Percentiles rank a stretch among this genome's conserved stretches.
phyloP scores from a whole-genome alignment of 2,888 invertebrate species.

The Drosophila trichaetosa region DNA sequence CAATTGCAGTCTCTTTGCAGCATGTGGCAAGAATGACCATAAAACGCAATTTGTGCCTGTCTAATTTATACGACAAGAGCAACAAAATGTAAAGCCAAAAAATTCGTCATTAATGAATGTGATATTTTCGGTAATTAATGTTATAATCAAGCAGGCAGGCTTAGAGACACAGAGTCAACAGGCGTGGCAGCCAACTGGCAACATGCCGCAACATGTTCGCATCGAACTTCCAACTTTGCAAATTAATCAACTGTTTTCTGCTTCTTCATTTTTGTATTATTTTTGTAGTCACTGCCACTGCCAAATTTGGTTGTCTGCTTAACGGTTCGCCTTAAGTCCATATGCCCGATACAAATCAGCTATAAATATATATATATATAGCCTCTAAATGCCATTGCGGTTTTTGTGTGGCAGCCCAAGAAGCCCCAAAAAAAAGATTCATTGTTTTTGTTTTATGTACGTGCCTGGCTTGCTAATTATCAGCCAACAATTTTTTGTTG shows the following conservation, averaged over 20 bases:
- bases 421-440: constrained; percentile 33
- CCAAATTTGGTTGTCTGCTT: constrained; percentile 53
- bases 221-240: constrained; percentile 30
- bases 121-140: constrained; percentile 53
- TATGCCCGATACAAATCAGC: constrained; percentile 58
- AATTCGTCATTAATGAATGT: constrained; percentile 47
- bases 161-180: constrained; percentile 21
- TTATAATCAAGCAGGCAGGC: constrained; percentile 20
- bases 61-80: constrained; percentile 58
- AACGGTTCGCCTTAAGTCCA: constrained; percentile 48
- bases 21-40: constrained; percentile 76
- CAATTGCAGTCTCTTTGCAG: constrained; percentile 47
- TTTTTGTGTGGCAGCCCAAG: constrained; percentile 32
- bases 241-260: constrained; percentile 25
- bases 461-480: constrained; percentile 47
- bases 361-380: constrained; percentile 21
- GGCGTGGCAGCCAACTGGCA: constrained; percentile 32
- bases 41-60: constrained; percentile 64
- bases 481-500: constrained; percentile 17
- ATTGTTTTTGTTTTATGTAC: constrained; percentile 41
- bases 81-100: not conserved
- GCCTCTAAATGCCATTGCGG: constrained; percentile 62
- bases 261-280: not conserved
- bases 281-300: constrained; percentile 18
- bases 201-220: constrained; percentile 26